Base-by-base conservation (phyloP, 2,797 vertebrate species). In the Oceanodroma leucorhoa region DNA sequence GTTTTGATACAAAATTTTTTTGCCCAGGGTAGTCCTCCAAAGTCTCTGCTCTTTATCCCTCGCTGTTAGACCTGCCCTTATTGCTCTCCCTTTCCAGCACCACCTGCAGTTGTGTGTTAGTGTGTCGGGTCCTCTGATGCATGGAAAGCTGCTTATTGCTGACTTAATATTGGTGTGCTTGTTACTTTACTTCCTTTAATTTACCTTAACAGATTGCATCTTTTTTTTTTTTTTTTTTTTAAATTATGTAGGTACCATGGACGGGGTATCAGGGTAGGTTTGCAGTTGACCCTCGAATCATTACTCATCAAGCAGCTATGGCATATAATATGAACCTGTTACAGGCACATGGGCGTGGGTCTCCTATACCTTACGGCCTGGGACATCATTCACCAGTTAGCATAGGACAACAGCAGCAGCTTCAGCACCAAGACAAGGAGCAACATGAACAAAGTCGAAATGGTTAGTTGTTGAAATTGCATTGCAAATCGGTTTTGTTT, bases 231-330 rank as follows among this genome's bases (percentile, higher is more conserved):
- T 14, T 8, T 81, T 94, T 22, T 66, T 64, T 17, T 73, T 11
- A 6, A 26, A 84, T 89, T 46, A 48, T 46, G 2, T 80, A 99
- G 99, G 98, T 99, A 93, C 99, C 99, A 2, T 99, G 99, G 99
- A 98, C 99, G 45, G 98, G 99, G 93, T 99, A 99, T 97, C 99
- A 99, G 98, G 98, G 98, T 97, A 99, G 99, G 95, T 99, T 99
- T 97, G 98, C 99, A 64, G 98, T 99, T 95, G 99, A 99, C 95
- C 99, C 99, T 95, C 99, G 99, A 76, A 98, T 99, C 96, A 99
- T 99, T 98, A 99, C 98, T 91, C 99, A 99, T 91, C 99, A 98
- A 86, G 99, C 99, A 92, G 99, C 99, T 38, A 98, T 99, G 99
- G 98, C 99, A 69, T 99, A 99, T 98, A 99, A 99, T 95, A 98